Base-by-base conservation (phyloP, 2,113 vertebrate species). In the Cervus canadensis region DNA sequence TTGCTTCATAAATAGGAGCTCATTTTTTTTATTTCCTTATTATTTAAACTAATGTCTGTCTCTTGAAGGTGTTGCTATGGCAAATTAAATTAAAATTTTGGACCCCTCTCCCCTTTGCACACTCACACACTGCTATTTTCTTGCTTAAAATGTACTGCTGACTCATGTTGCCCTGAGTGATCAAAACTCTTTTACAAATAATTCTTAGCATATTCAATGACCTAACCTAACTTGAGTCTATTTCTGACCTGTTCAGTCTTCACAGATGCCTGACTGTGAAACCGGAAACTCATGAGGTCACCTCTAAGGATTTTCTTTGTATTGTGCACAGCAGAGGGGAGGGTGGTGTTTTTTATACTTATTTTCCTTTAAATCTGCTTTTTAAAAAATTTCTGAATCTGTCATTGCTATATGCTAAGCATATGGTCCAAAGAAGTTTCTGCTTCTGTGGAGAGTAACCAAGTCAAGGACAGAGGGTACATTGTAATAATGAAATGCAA, bases 401-500 rank as follows among this genome's bases (percentile, higher is more conserved):
- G 10, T 94, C 45, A 28, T 90, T 89, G 62, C 7, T 91, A 3
- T 86, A 87, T 62, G 56, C 56, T 86, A 8, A 93, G 25, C 33
- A 94, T 57, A 59, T n/a, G 45, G 23, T 43, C 82, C 56, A 90
- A 40, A 94, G 82, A 71, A 78, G 43, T 56, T 14, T 28, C 67
- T 91, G 7, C 10, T 84, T 97, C 56, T 94, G 25, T 64, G 21
- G 45, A 82, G 81, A 96, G 91, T 64, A 88, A 78, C 26, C 45
- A 90, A 88, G 82, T 79, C 95, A 97, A 97, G 94, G 94, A 84
- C 92, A 95, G 16, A 87, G 62, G 78, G 25, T 33, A 82, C 71
- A 60, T 86, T 30, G 5, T 87, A 94, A 89, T 95, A 97, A 95
- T 94, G 78, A 97, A 95, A 98, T 98, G 62, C 82, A 91, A 56